Percentiles rank a stretch among this genome's conserved stretches.
phyloP scores from a whole-genome alignment of 2,888 invertebrate species.

The Meghimatium bilineatum region DNA sequence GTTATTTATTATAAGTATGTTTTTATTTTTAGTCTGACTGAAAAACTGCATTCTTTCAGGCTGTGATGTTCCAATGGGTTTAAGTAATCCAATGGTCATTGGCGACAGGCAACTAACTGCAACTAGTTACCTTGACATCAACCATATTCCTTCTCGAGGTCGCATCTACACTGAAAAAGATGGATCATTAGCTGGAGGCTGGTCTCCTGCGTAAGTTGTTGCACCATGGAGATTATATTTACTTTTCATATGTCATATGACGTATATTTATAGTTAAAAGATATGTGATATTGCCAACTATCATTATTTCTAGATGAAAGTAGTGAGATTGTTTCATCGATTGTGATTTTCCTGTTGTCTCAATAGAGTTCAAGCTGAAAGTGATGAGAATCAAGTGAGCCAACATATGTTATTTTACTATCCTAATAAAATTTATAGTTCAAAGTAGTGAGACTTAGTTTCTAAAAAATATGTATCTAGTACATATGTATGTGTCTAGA shows the following conservation, averaged over 20 bases:
- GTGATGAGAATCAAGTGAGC: too few species aligned
- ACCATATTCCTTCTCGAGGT: constrained; percentile 59
- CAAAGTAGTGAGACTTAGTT: too few species aligned
- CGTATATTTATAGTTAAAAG: background rate
- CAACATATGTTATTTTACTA: too few species aligned
- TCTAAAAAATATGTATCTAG: too few species aligned
- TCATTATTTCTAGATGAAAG: too few species aligned
- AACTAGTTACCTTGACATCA: constrained; percentile 58
- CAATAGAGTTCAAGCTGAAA: too few species aligned
- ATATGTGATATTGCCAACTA: background rate
- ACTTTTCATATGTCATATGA: too few species aligned
- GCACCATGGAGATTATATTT: background rate
- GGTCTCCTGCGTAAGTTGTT: constrained; percentile 58
- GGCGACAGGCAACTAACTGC: constrained; percentile 63
- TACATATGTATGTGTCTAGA: too few species aligned
- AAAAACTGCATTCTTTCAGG: constrained; percentile 51
- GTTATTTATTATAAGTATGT: background rate
- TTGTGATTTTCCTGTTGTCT: too few species aligned
- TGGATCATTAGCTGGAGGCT: constrained; percentile 63
- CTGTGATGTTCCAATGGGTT: constrained; percentile 67
- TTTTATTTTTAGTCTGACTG: background rate
- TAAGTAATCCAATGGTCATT: constrained; percentile 61
- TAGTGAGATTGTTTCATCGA: too few species aligned
- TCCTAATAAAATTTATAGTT: too few species aligned
- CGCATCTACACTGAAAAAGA: constrained; percentile 63